Base-by-base conservation (phyloP, 2,888 invertebrate species). In the Ypsolopha sequella region DNA sequence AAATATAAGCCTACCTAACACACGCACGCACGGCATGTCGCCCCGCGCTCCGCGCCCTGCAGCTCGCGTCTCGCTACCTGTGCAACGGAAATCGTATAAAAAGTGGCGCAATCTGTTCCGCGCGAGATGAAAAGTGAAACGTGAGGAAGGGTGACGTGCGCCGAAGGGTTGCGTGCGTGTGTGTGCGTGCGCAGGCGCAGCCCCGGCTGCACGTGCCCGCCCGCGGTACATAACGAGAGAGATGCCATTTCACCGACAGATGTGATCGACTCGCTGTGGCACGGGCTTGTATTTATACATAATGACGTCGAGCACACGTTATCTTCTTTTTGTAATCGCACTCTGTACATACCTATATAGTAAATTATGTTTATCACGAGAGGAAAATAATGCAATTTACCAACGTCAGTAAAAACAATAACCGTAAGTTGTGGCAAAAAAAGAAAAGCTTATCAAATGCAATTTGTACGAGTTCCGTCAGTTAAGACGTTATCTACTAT, bases 71-170 rank as follows among this genome's bases (percentile, higher is more conserved):
- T 6, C 45, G 24, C 36, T 58, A 62, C 62, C 64, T 62, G 60
- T 60, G 60, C 64, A 65, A 64, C 68, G 62, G 67, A 65, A 64
- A 66, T 61, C 63, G 51, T 51, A 52, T 66, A 73, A 73, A 72
- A 72, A 66, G 14, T 60, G 62, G 58, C 60, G 68, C 73, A 71
- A 74, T 76, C 71, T 72, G 74, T 70, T 67, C 68, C 64, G 64
- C 64, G 70, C 61, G 65, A 66, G 62, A 61, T 65, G 61, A 62
- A 72, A 66, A 68, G 65, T 68, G 68, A 70, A 69, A 65, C 66
- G 66, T 11, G 48, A 61, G 61, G 64, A 66, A 69, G 70, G 68
- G 70, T 66, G 67, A 49, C 52, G 36, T 44, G 52, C 44, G 49
- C 24, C 50, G 48, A 48, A 36, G 48, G 34, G 50, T 41, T 50